A percentile compares a stretch with the other conserved stretches of the same genome.
phyloP scores from a whole-genome alignment of 2,113 vertebrate species.

The Corydoras sp. region DNA sequence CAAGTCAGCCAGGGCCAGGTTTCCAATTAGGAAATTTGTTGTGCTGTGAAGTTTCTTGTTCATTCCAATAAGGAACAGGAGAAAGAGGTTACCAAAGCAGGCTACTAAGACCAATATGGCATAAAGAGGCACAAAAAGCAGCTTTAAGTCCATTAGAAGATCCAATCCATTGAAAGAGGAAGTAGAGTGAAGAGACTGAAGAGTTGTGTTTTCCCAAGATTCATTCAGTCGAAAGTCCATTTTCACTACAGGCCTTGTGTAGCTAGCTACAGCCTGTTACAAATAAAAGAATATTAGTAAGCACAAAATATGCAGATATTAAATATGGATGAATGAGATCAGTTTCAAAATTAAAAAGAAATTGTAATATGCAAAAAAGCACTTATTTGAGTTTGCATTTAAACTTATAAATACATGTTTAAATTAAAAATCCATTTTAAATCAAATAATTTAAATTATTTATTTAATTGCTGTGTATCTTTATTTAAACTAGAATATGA shows the following conservation, averaged over 20 bases:
- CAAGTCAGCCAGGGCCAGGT: slow-evolving; percentile 75
- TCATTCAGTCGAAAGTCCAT: slow-evolving; percentile 43
- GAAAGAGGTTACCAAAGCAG: slow-evolving; percentile 72
- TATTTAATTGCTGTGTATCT: no score
- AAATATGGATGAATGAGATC: no score
- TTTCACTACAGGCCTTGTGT: slow-evolving; percentile 40
- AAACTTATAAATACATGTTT: no score
- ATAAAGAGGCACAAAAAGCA: slow-evolving; percentile 78
- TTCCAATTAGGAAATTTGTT: slow-evolving; percentile 81
- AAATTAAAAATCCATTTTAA: no score
- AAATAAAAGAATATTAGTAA: no score
- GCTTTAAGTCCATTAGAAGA: slow-evolving; percentile 71
- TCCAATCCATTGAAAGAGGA: slow-evolving; percentile 69
- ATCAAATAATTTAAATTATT: no score
- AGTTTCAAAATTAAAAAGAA: no score
- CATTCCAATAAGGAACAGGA: slow-evolving; percentile 74
- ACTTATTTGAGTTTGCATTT: no score
- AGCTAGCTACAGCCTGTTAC: background rate
- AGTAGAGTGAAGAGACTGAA: slow-evolving; percentile 24
- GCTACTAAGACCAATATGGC: slow-evolving; percentile 68
- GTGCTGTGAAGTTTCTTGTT: slow-evolving; percentile 82
- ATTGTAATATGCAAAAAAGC: no score
- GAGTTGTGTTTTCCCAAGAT: slow-evolving; percentile 47
- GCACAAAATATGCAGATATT: no score
- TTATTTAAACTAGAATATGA: no score